phyloP scores from a whole-genome alignment of 2,113 vertebrate genomes.

The Pygoscelis antarcticus region DNA sequence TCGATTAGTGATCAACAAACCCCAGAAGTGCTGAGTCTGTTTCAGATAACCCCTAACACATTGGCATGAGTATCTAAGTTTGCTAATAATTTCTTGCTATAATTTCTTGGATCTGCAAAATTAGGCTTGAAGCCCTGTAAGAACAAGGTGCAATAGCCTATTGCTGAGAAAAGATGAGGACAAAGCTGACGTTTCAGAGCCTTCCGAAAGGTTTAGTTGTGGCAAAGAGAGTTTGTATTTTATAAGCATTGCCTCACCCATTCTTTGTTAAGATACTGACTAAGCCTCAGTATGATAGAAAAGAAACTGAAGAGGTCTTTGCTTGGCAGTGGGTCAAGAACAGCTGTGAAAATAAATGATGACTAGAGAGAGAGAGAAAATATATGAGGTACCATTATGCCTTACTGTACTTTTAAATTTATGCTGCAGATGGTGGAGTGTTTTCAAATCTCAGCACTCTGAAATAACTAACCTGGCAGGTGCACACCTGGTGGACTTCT shows the following conservation, averaged over 20 bases:
- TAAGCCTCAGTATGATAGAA: conserved; percentile 21
- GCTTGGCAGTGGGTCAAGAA: conserved; percentile 52
- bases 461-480: conserved; percentile 62
- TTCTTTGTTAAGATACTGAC: conserved; percentile 37
- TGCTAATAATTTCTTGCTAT: neutral
- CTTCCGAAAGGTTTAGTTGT: neutral
- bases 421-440: conserved; percentile 53
- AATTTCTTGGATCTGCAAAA: neutral
- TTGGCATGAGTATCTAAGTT: neutral
- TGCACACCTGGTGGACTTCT: conserved; percentile 60
- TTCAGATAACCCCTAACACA: neutral
- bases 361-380: conserved; percentile 46
- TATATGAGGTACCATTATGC: conserved; percentile 48
- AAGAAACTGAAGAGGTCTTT: conserved; percentile 61
- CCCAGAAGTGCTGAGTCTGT: neutral
- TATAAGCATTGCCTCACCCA: neutral
- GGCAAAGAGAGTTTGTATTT: neutral
- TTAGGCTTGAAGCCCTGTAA: neutral
- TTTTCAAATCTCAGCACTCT: conserved; percentile 44
- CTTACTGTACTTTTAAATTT: conserved; percentile 63
- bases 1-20: neutral
- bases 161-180: neutral
- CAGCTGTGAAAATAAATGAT: conserved; percentile 70
- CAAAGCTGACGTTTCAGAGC: neutral
- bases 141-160: neutral